phyloP scores from a whole-genome alignment of 2,113 vertebrate genomes.

The Pan troglodytes region DNA sequence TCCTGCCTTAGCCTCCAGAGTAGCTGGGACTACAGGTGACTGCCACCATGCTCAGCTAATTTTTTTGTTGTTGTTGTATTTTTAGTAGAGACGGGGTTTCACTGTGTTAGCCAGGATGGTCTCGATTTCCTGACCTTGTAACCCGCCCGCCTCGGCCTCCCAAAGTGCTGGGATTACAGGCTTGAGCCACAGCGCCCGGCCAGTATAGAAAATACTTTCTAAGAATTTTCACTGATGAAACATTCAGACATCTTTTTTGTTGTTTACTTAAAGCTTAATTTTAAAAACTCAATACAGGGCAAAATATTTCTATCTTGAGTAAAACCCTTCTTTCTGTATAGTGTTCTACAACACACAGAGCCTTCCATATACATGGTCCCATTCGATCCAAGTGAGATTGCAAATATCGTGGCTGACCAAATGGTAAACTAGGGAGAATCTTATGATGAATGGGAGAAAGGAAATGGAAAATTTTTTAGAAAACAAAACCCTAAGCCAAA shows the following conservation, averaged over 20 bases:
- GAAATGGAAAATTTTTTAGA: slow-evolving; percentile 47
- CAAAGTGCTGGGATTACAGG: too few species aligned
- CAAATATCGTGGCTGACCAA: slow-evolving; percentile 5
- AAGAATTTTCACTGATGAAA: slow-evolving; percentile 49
- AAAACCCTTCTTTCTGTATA: not conserved
- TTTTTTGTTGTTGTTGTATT: too few species aligned
- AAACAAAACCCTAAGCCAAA: slow-evolving; percentile 54
- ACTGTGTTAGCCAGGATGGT: too few species aligned
- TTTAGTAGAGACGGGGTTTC: too few species aligned
- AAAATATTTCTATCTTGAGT: slow-evolving; percentile 23
- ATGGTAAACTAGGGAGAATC: not conserved
- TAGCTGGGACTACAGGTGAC: too few species aligned
- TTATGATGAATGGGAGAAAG: not conserved
- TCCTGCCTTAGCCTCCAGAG: too few species aligned
- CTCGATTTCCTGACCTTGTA: too few species aligned
- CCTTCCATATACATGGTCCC: not conserved
- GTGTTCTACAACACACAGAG: not conserved
- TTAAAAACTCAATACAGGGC: not conserved
- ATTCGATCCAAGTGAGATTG: not conserved
- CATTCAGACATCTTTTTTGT: not conserved
- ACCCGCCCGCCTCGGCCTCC: too few species aligned
- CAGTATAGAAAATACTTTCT: slow-evolving; percentile 35
- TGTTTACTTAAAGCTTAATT: slow-evolving; percentile 25
- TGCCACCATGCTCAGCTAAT: too few species aligned
- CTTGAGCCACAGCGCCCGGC: too few species aligned